phyloP scores from a whole-genome alignment of 2,888 invertebrate genomes.

The Tenodera sinensis region DNA sequence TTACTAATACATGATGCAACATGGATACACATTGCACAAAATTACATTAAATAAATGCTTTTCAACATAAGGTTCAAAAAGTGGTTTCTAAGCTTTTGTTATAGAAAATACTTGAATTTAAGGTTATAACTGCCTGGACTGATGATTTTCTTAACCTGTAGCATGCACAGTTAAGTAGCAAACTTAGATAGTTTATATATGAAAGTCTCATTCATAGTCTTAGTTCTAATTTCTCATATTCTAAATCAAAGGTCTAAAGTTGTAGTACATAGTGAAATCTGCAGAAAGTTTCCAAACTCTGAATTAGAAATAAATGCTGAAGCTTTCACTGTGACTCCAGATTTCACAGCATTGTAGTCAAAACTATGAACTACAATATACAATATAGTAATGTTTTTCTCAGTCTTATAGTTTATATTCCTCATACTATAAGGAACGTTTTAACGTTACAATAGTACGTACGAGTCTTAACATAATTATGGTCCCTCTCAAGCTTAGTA shows the following conservation, averaged over 20 bases:
- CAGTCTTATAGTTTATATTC: slow-evolving; percentile 31
- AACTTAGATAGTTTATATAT: not conserved
- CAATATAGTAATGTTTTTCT: slow-evolving; percentile 28
- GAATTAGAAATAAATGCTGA: not conserved
- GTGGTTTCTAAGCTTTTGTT: not conserved
- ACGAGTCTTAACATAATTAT: slow-evolving; percentile 26
- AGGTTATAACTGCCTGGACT: not conserved
- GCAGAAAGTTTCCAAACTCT: not conserved
- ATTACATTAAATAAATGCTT: too few relatives aligned
- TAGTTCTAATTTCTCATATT: not conserved
- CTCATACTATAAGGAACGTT: slow-evolving; percentile 18
- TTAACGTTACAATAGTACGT: slow-evolving; percentile 14
- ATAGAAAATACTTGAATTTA: not conserved
- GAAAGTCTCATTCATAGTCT: not conserved
- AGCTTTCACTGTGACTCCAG: not conserved
- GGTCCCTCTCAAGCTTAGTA: slow-evolving; percentile 28
- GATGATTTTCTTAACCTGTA: not conserved
- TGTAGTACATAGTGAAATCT: not conserved
- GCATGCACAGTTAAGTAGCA: not conserved
- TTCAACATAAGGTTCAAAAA: not conserved
- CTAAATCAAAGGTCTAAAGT: not conserved
- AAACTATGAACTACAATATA: slow-evolving; percentile 27
- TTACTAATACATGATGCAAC: too few relatives aligned
- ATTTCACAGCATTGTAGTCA: not conserved
- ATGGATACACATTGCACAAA: too few relatives aligned